Evolutionary conservation across 2,888 invertebrate species (phyloP), one percentile per base, ranked within the genome.

Genomic region (Mythimna ferrago): DNA sequence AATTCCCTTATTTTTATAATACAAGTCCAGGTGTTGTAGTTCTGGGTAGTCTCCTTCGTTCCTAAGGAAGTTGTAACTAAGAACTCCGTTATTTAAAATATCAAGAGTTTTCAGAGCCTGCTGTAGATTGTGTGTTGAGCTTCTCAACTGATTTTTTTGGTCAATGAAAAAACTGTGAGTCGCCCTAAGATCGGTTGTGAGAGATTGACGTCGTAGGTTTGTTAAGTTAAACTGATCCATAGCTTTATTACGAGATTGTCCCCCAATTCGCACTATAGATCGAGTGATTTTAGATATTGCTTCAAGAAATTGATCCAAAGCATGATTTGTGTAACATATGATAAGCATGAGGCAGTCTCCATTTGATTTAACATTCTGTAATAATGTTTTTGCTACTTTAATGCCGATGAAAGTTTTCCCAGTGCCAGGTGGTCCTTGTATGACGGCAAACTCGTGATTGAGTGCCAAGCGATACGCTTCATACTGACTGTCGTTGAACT

Each of bases 341-440:
- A 99, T 96, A 32, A 98, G 94, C 87, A 98, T 97, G 4, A 97
- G 97, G 66, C 92, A 93, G 3, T 85, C 75, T 5, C 73, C 66
- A 1, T 56, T 21, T 9, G 73, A 7, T 16, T 89, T 84, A 35
- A 93, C 66, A 89, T 98, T 98, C 68, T 96, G 87, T 10, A 98
- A 88, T n/a, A 98, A 90, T 0, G 97, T 96, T 83, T 97, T 93
- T 0, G 98, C 97, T 26, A 99, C 97, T 93, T 98, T 97, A 6
- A 98, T 94, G 0, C 98, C 98, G 14, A 98, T 91, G 89, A 96
- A 98, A 0, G 98, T 98, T 94, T 98, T 98, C 0, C 98, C 99
- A 0, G 98, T 98, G 6, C 99, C 98, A 0, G 98, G 98, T 2
- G 98, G 98, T 0, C 99, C 98, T 93, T 98, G 98, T 82, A 98